These are phyloP conservation scores for Tachysurus vachellii DNA, from an alignment of 2,113 vertebrate genomes.

Conservation along the genomic window DNA sequence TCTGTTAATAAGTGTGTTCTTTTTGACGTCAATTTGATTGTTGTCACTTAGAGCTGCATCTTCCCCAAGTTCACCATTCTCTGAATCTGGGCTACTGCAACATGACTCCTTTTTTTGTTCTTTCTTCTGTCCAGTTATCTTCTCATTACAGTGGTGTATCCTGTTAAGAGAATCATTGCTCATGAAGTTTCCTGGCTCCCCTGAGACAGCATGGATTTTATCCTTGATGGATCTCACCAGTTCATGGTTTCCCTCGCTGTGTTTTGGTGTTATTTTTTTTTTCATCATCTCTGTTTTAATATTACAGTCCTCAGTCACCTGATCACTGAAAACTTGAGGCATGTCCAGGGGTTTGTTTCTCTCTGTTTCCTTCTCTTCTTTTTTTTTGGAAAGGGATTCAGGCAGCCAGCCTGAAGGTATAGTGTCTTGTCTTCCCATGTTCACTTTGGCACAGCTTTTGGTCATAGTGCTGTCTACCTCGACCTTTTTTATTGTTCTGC, in stretches of 20 bases:
- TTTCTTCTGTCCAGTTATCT: conserved; percentile 47
- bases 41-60: conserved; percentile 61
- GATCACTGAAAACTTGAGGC: conserved; percentile 51
- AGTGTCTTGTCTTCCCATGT: conserved; percentile 65
- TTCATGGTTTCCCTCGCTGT: conserved; percentile 60
- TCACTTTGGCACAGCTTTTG: conserved; percentile 72
- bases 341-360: conserved; percentile 54
- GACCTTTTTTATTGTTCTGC: conserved; percentile 67
- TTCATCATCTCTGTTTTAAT: conserved; percentile 62
- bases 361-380: conserved; percentile 45
- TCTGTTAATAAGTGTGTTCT: conserved; percentile 54
- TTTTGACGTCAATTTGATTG: conserved; percentile 45
- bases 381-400: conserved; percentile 57
- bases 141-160: conserved; percentile 59
- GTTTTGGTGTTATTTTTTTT: conserved; percentile 61
- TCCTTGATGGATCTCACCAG: conserved; percentile 63
- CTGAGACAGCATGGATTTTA: conserved; percentile 63
- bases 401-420: conserved; percentile 74
- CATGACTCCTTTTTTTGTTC: conserved; percentile 64
- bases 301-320: conserved; percentile 29
- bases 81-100: conserved; percentile 71
- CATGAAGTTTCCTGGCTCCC: conserved; percentile 59
- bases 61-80: conserved; percentile 74
- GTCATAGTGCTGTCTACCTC: conserved; percentile 70
- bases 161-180: conserved; percentile 73